phyloP scores from a whole-genome alignment of 2,888 invertebrate genomes.

The Cristatella mucedo region DNA sequence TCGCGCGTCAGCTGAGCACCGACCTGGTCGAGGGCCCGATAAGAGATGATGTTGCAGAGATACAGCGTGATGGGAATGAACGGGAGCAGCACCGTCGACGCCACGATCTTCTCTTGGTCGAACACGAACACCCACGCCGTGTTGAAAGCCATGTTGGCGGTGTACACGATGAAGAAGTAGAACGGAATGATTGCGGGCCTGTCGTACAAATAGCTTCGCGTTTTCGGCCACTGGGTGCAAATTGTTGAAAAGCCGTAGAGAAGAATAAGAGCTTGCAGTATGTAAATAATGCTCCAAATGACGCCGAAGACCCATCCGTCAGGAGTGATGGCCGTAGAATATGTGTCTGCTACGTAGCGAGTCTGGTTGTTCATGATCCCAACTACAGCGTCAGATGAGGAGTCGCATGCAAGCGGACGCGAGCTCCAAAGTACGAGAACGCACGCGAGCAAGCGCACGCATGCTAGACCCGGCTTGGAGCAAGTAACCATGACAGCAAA shows the following conservation, averaged over 20 bases:
- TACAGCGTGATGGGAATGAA: conserved; percentile 18
- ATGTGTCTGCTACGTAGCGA: conserved; percentile 21
- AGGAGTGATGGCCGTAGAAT: conserved; percentile 22
- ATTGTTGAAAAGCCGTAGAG: conserved; percentile 20
- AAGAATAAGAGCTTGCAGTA: conserved; percentile 25
- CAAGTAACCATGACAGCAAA: no score
- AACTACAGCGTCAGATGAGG: no score
- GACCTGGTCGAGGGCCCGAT: conserved; percentile 17
- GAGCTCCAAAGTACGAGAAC: no score
- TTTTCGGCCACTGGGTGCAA: conserved; percentile 17
- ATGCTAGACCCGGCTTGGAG: no score
- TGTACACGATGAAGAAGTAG: conserved; percentile 18
- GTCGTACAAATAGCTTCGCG: conserved; percentile 20
- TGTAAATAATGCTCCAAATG: conserved; percentile 25
- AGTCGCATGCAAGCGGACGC: no score
- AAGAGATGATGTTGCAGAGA: conserved; percentile 19
- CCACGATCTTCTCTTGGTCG: conserved; percentile 20
- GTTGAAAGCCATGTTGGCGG: conserved; percentile 19
- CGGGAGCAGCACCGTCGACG: conserved; percentile 16
- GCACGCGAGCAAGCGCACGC: no score
- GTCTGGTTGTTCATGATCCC: no score
- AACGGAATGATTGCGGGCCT: conserved; percentile 20
- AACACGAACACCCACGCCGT: conserved; percentile 26
- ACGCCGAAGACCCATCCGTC: conserved; percentile 29
- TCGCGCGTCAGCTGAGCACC: conserved; percentile 16